phyloP scores from a whole-genome alignment of 2,113 vertebrate genomes.

The Spermophilus dauricus region DNA sequence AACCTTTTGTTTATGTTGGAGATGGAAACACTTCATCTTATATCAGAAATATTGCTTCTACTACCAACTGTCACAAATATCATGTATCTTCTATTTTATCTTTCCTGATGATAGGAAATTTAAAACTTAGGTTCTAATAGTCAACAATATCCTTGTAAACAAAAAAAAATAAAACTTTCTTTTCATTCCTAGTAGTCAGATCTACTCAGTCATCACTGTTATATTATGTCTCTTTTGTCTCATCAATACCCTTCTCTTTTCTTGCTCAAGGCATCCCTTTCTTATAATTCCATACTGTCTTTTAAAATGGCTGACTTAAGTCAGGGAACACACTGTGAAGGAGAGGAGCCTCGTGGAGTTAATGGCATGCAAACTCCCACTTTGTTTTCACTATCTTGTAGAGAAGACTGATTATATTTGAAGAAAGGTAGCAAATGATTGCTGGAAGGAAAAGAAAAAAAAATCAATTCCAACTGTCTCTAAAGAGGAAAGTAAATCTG shows the following conservation, averaged over 20 bases:
- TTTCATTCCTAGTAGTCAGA: neutral
- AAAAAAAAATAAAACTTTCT: neutral
- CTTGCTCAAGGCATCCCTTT: slow-evolving; percentile 3
- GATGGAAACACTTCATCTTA: neutral
- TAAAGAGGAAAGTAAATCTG: slow-evolving; percentile 70
- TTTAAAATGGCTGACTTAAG: slow-evolving; percentile 60
- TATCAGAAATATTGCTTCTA: neutral
- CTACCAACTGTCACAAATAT: slow-evolving; percentile 4
- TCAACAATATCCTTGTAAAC: neutral
- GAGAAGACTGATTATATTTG: slow-evolving; percentile 76
- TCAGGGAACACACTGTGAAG: neutral
- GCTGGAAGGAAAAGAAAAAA: slow-evolving; percentile 39
- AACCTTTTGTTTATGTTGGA: slow-evolving; percentile 34
- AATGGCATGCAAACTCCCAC: slow-evolving; percentile 38
- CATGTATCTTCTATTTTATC: slow-evolving; percentile 8
- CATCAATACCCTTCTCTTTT: neutral
- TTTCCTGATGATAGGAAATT: slow-evolving; percentile 42
- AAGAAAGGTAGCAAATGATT: slow-evolving; percentile 71
- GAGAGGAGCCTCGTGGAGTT: slow-evolving; percentile 58
- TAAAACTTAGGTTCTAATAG: slow-evolving; percentile 1
- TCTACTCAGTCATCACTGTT: neutral
- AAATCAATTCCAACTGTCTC: slow-evolving; percentile 63
- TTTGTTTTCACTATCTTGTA: slow-evolving; percentile 70
- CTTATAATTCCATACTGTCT: neutral
- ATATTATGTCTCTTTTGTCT: neutral